These are phyloP conservation scores for Myotis davidii DNA, from an alignment of 2,113 vertebrate genomes.

Conservation along the genomic window DNA sequence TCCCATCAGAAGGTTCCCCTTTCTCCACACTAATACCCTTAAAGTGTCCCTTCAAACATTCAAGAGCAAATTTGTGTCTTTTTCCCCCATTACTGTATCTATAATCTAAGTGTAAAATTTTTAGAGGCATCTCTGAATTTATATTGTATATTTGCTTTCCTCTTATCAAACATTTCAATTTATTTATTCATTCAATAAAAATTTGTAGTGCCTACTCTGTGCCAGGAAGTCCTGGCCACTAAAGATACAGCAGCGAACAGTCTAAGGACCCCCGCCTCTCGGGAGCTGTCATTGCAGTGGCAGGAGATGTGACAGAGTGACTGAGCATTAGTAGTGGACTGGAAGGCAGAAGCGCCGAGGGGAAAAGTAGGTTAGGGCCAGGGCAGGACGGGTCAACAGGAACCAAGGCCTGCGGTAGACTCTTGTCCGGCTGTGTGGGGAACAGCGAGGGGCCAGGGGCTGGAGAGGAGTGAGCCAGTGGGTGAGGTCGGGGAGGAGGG, in stretches of 20 bases:
- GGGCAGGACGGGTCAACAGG: background rate
- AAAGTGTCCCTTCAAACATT: background rate
- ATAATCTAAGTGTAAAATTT: background rate
- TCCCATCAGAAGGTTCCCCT: background rate
- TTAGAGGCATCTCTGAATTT: conserved; percentile 21
- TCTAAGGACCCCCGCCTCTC: background rate
- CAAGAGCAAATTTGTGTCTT: background rate
- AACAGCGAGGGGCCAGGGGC: background rate
- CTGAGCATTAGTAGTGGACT: background rate
- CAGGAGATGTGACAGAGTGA: background rate
- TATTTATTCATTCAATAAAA: background rate
- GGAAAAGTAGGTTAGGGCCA: background rate
- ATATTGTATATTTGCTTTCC: background rate
- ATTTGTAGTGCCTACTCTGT: background rate
- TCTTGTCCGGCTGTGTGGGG: background rate
- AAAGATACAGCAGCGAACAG: background rate
- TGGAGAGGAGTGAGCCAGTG: background rate
- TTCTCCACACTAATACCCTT: background rate
- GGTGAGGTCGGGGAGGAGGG: background rate
- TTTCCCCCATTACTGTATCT: background rate
- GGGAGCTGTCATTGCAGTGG: background rate
- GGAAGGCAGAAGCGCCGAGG: background rate
- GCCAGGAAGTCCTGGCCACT: background rate
- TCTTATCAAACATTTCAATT: background rate
- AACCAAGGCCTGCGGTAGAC: background rate